Conservation (phyloP, 1,140 invertebrate genomes). For the Lasioglossum baleicum region DNA sequence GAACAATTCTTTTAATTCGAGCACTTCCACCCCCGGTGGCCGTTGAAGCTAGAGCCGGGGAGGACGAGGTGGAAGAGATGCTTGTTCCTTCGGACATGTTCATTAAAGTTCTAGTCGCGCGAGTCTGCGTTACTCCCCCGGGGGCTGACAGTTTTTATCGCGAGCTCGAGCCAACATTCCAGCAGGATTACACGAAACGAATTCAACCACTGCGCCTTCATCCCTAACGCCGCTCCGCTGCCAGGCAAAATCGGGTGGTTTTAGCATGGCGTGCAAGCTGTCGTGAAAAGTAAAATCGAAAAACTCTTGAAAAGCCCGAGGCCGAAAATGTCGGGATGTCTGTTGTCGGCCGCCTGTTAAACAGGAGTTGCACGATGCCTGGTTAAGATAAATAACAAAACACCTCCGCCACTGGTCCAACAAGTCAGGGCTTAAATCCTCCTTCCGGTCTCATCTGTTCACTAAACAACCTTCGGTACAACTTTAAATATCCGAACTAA, state of each 20-base stretch:
- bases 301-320: not conserved
- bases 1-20: not conserved
- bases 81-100: not conserved
- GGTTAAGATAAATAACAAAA: too few relatives aligned
- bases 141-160: conserved; percentile 7
- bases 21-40: not conserved
- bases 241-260: not conserved
- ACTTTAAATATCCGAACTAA: too few relatives aligned
- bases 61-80: not conserved
- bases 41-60: too few relatives aligned
- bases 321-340: not conserved
- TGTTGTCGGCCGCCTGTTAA: not conserved
- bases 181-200: not conserved
- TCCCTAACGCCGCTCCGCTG: too few relatives aligned
- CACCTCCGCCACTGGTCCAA: too few relatives aligned
- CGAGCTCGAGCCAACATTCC: not conserved
- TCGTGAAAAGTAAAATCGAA: not conserved
- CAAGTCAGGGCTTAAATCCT: too few relatives aligned
- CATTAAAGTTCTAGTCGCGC: not conserved
- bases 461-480: too few relatives aligned
- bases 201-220: not conserved
- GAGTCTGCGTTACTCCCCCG: not conserved
- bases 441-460: too few relatives aligned
- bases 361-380: too few relatives aligned
- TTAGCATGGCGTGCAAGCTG: conserved; percentile 8